Percentiles rank a stretch among this genome's conserved stretches.
phyloP scores from a whole-genome alignment of 30 jellyfish, hydroid and myxozoan genomes.

The Pelagia noctiluca region DNA sequence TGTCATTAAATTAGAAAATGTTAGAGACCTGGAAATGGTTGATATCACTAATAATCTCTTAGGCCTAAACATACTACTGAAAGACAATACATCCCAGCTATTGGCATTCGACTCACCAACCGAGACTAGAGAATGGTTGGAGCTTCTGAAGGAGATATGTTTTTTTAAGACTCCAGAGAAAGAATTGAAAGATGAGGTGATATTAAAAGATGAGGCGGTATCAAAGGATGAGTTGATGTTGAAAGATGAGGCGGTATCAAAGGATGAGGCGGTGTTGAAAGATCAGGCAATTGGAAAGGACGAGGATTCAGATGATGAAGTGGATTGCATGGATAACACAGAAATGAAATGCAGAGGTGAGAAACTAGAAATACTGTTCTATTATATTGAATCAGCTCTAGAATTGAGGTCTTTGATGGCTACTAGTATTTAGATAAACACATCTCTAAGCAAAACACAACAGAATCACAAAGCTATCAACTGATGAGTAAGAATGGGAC shows the following conservation, averaged over 20 bases:
- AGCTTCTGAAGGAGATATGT: conserved; percentile 25
- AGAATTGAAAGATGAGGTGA: neutral
- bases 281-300: neutral
- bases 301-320: neutral
- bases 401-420: too few relatives aligned
- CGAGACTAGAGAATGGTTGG: conserved; percentile 55
- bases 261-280: neutral
- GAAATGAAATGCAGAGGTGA: too few relatives aligned
- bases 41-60: neutral
- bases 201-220: neutral
- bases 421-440: too few relatives aligned
- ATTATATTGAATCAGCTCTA: too few relatives aligned
- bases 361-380: too few relatives aligned
- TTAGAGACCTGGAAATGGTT: conserved; percentile 7
- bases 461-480: too few relatives aligned
- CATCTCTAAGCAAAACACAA: too few relatives aligned
- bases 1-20: conserved; percentile 21
- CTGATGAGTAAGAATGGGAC: too few relatives aligned
- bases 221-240: too few relatives aligned
- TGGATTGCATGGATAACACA: too few relatives aligned
- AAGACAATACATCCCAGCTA: conserved; percentile 7
- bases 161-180: too few relatives aligned
- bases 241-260: neutral
- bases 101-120: conserved; percentile 30
- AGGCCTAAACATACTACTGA: conserved; percentile 2